phyloP scores from a whole-genome alignment of 2,797 vertebrate genomes.

The Tokudaia muenninki region DNA sequence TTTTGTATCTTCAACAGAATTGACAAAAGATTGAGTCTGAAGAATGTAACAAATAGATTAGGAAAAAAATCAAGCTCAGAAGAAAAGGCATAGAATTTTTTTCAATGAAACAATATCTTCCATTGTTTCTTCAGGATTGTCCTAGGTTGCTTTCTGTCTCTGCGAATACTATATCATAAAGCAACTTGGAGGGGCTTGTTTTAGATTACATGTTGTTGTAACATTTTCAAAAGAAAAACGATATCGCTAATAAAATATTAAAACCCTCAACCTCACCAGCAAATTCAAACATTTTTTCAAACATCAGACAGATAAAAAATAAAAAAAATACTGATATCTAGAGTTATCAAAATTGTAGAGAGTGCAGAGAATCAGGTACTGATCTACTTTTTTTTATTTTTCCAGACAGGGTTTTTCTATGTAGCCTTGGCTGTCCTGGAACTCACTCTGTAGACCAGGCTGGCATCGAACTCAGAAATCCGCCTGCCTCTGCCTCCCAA shows the following conservation, averaged over 20 bases:
- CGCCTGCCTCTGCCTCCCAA: no score
- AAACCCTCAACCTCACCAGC: background rate
- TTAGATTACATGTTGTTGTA: background rate
- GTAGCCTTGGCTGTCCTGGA: no score
- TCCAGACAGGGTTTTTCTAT: no score
- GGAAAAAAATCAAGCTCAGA: conserved; percentile 46
- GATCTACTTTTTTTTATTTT: background rate
- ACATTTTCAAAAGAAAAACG: conserved; percentile 18
- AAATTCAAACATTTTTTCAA: conserved; percentile 59
- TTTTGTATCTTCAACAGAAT: conserved; percentile 60
- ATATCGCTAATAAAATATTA: conserved; percentile 10
- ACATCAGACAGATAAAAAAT: background rate
- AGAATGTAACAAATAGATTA: conserved; percentile 34
- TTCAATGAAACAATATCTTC: conserved; percentile 51
- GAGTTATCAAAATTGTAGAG: background rate
- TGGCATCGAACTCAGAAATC: no score
- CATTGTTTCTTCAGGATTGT: conserved; percentile 33
- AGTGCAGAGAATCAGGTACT: background rate
- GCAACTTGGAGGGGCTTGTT: background rate
- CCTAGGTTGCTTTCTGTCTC: background rate
- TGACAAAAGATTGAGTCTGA: conserved; percentile 40
- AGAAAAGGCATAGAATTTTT: conserved; percentile 45
- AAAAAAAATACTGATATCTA: background rate
- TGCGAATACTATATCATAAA: no score
- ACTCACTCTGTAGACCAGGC: no score